These are phyloP conservation scores for Sminthopsis crassicaudata DNA, from an alignment of 2,113 vertebrate genomes.

Conservation along the genomic window DNA sequence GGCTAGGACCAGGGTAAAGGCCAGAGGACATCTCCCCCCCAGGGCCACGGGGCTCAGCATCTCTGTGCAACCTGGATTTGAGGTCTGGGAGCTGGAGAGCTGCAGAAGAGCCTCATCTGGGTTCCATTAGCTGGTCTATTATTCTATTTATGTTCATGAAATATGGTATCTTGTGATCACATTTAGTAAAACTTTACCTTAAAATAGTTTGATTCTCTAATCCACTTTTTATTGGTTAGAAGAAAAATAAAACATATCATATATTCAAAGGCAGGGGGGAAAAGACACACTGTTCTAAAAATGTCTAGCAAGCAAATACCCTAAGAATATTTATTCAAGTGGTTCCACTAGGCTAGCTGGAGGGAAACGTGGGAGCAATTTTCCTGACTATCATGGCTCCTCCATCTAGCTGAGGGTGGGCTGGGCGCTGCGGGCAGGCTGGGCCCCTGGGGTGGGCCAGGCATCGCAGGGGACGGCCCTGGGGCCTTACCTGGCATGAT, in stretches of 20 bases:
- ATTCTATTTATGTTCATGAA: conserved; percentile 57
- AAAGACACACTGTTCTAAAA: conserved; percentile 59
- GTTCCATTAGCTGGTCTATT: conserved; percentile 51
- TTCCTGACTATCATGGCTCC: conserved; percentile 58
- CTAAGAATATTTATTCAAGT: conserved; percentile 67
- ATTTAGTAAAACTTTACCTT: conserved; percentile 64
- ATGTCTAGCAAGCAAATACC: conserved; percentile 64
- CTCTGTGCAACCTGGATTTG: background rate
- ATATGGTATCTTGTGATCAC: conserved; percentile 24
- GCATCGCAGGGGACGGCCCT: no score
- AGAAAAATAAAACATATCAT: conserved; percentile 67
- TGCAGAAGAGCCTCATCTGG: conserved; percentile 45
- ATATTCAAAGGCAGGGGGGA: conserved; percentile 59
- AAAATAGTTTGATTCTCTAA: conserved; percentile 66
- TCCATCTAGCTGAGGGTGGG: background rate
- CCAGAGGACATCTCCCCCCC: no score
- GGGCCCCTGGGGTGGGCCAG: no score
- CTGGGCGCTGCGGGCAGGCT: no score
- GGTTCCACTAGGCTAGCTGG: conserved; percentile 51
- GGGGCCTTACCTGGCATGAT: conserved; percentile 86
- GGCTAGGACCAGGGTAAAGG: background rate
- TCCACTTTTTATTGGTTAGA: conserved; percentile 66
- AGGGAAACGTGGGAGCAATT: conserved; percentile 62
- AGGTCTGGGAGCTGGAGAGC: conserved; percentile 7
- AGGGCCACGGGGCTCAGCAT: background rate